Evolutionary conservation across 2,113 vertebrate species (phyloP).

Genomic region (Tragulus kanchil): DNA sequence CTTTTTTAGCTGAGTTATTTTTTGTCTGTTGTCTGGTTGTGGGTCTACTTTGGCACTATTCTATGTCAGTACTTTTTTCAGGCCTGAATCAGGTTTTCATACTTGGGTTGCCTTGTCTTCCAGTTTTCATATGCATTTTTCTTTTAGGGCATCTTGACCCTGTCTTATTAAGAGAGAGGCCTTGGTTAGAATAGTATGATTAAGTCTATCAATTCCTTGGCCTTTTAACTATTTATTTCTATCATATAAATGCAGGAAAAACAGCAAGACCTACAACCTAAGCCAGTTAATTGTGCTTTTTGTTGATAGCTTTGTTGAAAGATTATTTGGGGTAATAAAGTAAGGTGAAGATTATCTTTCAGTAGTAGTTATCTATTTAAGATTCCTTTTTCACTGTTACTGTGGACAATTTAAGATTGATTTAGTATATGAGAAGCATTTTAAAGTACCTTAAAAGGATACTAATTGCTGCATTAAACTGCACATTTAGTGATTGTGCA

Average conservation of each 20-base stretch:
- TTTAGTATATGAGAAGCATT: neutral
- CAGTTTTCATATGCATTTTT: neutral
- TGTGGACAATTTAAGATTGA: constrained; percentile 20
- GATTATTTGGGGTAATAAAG: neutral
- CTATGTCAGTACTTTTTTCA: neutral
- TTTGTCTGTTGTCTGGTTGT: neutral
- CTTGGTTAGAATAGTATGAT: neutral
- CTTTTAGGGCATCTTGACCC: neutral
- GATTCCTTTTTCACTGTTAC: neutral
- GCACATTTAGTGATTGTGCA: neutral
- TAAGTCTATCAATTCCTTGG: neutral
- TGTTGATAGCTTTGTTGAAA: constrained; percentile 10
- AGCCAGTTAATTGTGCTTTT: neutral
- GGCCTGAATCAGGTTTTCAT: neutral
- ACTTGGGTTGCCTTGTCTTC: neutral
- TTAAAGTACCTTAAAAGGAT: neutral
- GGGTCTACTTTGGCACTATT: neutral
- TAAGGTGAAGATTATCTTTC: constrained; percentile 33
- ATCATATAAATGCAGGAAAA: neutral
- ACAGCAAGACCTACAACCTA: neutral
- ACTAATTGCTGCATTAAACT: constrained; percentile 4
- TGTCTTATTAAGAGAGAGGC: neutral
- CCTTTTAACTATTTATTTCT: constrained; percentile 18
- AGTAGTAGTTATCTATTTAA: neutral
- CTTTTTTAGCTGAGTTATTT: constrained; percentile 24